Conservation (phyloP, 2,797 vertebrate species). For the Orestias chungarensis region DNA sequence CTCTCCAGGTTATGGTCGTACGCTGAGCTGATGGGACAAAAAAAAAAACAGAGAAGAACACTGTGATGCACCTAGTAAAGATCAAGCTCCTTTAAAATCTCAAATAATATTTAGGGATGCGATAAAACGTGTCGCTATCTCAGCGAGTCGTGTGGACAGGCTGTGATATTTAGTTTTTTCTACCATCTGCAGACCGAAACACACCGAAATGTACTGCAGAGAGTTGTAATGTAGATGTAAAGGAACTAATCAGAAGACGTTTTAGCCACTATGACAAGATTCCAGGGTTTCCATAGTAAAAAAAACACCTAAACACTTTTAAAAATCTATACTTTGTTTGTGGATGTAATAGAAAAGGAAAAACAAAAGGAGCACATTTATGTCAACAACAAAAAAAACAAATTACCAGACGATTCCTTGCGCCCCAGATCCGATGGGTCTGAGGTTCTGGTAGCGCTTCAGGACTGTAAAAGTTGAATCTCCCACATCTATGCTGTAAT, state of each 20-base stretch:
- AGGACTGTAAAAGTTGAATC: conserved; percentile 97
- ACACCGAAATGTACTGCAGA: not conserved
- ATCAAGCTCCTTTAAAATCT: too few species aligned
- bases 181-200: not conserved
- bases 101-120: not conserved
- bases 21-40: conserved; percentile 83
- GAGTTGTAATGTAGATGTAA: not conserved
- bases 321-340: too few species aligned
- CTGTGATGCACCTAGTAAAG: not conserved
- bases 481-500: conserved; percentile 97
- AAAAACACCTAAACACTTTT: not conserved
- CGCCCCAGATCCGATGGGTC: conserved; percentile 97
- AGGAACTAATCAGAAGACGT: not conserved
- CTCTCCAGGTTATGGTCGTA: conserved; percentile 96
- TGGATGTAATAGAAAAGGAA: not conserved
- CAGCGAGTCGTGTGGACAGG: too few species aligned
- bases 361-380: not conserved
- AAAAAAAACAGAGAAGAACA: not conserved
- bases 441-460: conserved; percentile 96
- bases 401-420: conserved; percentile 97
- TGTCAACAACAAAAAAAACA: not conserved
- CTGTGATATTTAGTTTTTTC: not conserved
- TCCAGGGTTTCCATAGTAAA: too few species aligned
- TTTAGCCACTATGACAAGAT: too few species aligned
- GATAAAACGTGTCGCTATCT: not conserved